A percentile compares a stretch with the other conserved stretches of the same genome.
phyloP scores from a whole-genome alignment of 2,113 vertebrate genomes.

The Onychostruthus taczanowskii region DNA sequence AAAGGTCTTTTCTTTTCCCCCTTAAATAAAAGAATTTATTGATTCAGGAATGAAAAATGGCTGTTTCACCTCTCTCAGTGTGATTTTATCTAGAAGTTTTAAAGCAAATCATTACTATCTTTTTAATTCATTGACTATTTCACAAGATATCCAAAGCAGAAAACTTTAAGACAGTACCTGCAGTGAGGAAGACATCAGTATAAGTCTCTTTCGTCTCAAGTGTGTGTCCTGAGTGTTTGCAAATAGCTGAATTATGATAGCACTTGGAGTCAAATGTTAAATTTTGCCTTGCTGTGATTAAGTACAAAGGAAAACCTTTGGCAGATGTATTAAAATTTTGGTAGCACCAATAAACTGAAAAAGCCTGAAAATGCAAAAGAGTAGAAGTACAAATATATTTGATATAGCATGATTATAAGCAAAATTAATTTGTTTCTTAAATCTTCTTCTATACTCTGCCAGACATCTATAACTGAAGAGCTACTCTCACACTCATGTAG shows the following conservation, averaged over 20 bases:
- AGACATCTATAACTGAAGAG: neutral
- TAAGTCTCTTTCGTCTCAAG: neutral
- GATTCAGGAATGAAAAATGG: neutral
- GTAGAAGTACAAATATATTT: neutral
- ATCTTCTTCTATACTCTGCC: neutral
- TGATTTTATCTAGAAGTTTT: neutral
- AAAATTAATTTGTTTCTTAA: neutral
- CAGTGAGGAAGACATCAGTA: neutral
- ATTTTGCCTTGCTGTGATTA: neutral
- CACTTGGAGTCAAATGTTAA: neutral
- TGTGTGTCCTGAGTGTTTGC: neutral
- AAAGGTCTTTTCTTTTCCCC: neutral
- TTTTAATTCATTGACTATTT: neutral
- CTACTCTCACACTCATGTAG: neutral
- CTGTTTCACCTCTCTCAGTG: neutral
- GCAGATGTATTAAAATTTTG: neutral
- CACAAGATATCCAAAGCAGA: neutral
- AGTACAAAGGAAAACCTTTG: neutral
- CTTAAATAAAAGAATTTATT: neutral
- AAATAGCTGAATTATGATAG: neutral
- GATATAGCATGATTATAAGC: neutral
- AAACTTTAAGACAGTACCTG: neutral
- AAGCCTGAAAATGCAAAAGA: neutral
- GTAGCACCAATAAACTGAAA: neutral
- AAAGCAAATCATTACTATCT: neutral